Evolutionary conservation across 2,113 vertebrate species (phyloP), one percentile per base, ranked within the genome.

Genomic region (Pagrus major): DNA sequence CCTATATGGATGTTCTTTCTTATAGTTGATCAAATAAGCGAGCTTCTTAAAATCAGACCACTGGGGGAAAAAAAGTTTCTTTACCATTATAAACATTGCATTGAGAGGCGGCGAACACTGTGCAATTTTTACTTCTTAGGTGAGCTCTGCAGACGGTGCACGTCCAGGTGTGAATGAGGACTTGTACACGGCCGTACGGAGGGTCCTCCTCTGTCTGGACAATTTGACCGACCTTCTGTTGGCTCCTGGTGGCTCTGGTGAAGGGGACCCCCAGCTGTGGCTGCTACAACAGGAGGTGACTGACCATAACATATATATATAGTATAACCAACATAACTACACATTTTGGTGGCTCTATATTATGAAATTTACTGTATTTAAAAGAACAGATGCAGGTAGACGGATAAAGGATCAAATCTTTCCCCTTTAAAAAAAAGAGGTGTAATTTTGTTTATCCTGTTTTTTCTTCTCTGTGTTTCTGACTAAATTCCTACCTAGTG

Each of bases 211-310:
- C 55, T 96, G 94, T 78, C 87, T 97, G 27, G 89, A 91, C 11
- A 86, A 93, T 6, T 81, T 94, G 68, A 94, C 94, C 11, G 92
- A 94, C 85, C 89, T 94, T 82, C 66, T 95, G 8, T 91, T 91
- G 64, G 58, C 71, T 27, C 91, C 86, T 2, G 91, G 86, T 0
- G 76, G 86, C 2, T 74, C 92, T 5, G 86, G 86, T 21, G 80
- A 89, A 0, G 94, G 93, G 31, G 94, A 95, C 18, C 70, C 70
- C 1, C 85, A 89, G 0, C 6, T 93, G 49, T 95, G 94, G 84
- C 94, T 96, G 71, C 86, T 78, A 9, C 90, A 94, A 52, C 93
- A 68, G 0, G 94, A 97, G 96, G 97, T 97, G 89, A 76, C 18
- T 16, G n/a, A 41, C 2, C 23, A 23, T 2, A 12, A 71, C n/a